Base-by-base conservation (phyloP, 2,888 invertebrate genomes). In the Phengaris alcon region DNA sequence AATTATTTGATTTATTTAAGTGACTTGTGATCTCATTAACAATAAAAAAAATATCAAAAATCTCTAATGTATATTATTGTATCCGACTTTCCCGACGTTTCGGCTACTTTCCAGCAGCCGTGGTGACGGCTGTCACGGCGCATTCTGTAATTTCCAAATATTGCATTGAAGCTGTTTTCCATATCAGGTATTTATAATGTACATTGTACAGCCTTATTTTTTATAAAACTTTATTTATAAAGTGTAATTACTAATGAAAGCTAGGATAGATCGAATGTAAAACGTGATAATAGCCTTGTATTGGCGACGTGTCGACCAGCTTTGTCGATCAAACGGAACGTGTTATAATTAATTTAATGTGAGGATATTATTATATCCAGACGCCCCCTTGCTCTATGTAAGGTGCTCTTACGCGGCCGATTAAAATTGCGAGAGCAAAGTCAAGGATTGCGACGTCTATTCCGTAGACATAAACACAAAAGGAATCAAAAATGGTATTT, bases 1-100 rank as follows among this genome's bases (percentile, higher is more conserved):
- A 85, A 82, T 87, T 87, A 87, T 59, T 48, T 48, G 48, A 86
- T 87, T 35, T 35, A 35, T 87, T 77, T 44, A 75, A 85, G 88
- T 89, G 84, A 85, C 82, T 89, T 90, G 91, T 91, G 93, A 93
- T 92, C 93, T 92, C 93, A 91, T 84, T 88, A 85, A 85, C 81
- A 90, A 90, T 88, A 90, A 88, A 88, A 4, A 84, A 88, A 4
- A 84, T 84, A 87, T 84, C 84, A 84, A 86, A 79, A 90, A 89
- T 86, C 81, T 79, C 81, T 54, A 15, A 22, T 59, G 22, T 59
- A 15, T 22, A 15, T 22, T 59, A n/a, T 15, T 57, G 8, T 2
- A 57, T 59, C 22, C 22, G 22, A 22, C 22, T 22, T 22, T 22
- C 22, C 22, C 22, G 22, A 22, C 22, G 22, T 22, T 22, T 22